These are phyloP conservation scores for Thyatira batis DNA, from an alignment of 2,888 invertebrate species.

Conservation along the genomic window DNA sequence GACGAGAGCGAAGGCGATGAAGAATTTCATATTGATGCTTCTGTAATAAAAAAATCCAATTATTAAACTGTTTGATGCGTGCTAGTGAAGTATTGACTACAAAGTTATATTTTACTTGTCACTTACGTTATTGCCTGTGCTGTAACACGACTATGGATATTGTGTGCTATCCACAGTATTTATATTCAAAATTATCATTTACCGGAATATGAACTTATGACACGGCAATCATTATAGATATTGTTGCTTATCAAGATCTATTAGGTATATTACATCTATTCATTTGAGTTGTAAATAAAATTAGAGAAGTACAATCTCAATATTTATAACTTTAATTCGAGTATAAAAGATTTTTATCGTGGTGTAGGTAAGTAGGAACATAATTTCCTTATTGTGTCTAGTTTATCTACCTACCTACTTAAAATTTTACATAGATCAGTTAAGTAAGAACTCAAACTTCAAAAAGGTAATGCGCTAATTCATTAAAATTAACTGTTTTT, in stretches of 20 bases:
- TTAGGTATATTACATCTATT: not conserved
- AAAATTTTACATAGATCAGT: too few species aligned
- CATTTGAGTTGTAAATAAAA: too few species aligned
- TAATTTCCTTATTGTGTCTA: too few species aligned
- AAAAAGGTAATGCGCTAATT: too few species aligned
- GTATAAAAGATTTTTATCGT: too few species aligned
- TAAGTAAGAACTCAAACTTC: too few species aligned
- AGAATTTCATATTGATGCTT: slow-evolving; percentile 58
- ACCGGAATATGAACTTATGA: not conserved
- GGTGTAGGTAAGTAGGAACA: too few species aligned
- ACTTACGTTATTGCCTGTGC: not conserved
- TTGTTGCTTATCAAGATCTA: not conserved
- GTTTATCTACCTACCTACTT: too few species aligned
- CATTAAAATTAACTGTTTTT: too few species aligned
- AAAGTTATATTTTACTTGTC: not conserved
- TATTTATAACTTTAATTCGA: too few species aligned
- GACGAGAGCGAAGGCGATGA: slow-evolving; percentile 55
- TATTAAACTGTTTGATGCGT: not conserved
- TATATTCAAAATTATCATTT: not conserved
- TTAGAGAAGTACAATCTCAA: too few species aligned
- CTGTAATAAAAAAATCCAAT: slow-evolving; percentile 21
- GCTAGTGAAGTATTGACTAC: not conserved
- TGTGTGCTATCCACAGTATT: not conserved
- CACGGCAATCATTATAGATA: not conserved
- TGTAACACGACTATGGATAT: not conserved